These are phyloP conservation scores for Drosophila siamana DNA, from an alignment of 2,888 invertebrate species.

Conservation along the genomic window DNA sequence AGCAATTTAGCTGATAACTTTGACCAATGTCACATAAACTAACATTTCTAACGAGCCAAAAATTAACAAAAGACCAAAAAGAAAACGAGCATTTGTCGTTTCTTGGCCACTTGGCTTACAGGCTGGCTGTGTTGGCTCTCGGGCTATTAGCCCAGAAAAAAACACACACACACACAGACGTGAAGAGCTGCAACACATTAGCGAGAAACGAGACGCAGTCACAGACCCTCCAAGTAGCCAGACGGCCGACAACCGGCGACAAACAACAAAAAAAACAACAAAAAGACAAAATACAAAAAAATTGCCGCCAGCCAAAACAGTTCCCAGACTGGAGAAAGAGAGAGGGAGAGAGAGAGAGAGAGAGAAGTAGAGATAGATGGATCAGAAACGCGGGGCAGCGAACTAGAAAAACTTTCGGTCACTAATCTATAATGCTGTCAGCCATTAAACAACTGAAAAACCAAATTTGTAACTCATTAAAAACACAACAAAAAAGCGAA, in stretches of 20 bases:
- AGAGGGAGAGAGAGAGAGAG: background rate
- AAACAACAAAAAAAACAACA: no score
- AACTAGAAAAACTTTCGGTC: slow-evolving; percentile 70
- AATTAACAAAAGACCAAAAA: slow-evolving; percentile 30
- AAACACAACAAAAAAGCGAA: slow-evolving; percentile 42
- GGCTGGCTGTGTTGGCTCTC: slow-evolving; percentile 32
- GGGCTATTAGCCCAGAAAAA: slow-evolving; percentile 75
- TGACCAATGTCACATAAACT: slow-evolving; percentile 51
- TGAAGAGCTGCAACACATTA: slow-evolving; percentile 67
- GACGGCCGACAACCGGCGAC: slow-evolving; percentile 31
- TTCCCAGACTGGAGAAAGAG: slow-evolving; percentile 57
- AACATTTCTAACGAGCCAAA: slow-evolving; percentile 70
- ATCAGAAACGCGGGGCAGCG: slow-evolving; percentile 17
- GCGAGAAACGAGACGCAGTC: slow-evolving; percentile 39
- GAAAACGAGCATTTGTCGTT: slow-evolving; percentile 16
- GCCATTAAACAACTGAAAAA: slow-evolving; percentile 79
- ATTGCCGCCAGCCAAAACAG: slow-evolving; percentile 66
- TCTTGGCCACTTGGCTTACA: slow-evolving; percentile 51
- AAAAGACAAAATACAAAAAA: slow-evolving; percentile 39
- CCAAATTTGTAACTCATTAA: slow-evolving; percentile 81
- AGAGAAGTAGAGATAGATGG: background rate
- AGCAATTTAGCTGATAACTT: slow-evolving; percentile 47
- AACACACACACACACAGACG: no score
- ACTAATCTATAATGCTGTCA: slow-evolving; percentile 80
- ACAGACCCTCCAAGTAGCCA: slow-evolving; percentile 69